Percentiles rank a stretch among this genome's conserved stretches.
Evolutionary conservation across 2,113 vertebrate species (phyloP).

Genomic region (Eurypyga helias): DNA sequence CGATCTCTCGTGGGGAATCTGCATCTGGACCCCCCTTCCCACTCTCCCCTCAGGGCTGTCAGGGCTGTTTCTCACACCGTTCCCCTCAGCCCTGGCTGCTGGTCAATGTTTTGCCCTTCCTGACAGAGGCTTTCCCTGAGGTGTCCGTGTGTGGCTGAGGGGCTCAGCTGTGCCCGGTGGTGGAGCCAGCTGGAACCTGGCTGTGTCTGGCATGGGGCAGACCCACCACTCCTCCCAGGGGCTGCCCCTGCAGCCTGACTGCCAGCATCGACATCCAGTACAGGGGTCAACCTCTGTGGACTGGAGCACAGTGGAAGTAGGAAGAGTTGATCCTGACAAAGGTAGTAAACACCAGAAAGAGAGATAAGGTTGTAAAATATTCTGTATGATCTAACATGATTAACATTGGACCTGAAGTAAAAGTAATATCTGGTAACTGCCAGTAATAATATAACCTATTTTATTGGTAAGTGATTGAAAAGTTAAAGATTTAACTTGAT

Average conservation of each 20-base stretch:
- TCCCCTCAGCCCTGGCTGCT: background rate
- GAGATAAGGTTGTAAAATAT: background rate
- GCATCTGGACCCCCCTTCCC: background rate
- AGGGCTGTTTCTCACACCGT: background rate
- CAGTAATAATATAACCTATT: background rate
- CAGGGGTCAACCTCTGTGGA: too few relatives aligned
- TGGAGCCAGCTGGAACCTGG: too few relatives aligned
- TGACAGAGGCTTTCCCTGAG: background rate
- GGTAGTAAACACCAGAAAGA: background rate
- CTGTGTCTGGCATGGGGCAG: too few relatives aligned
- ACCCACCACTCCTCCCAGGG: fast-evolving
- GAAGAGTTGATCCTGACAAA: background rate
- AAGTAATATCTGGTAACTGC: background rate
- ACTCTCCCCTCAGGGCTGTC: background rate
- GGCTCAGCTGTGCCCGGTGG: background rate
- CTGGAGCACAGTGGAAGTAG: too few relatives aligned
- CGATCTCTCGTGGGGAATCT: too few relatives aligned
- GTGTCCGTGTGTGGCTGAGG: background rate
- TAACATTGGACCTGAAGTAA: background rate
- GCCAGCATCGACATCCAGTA: fast-evolving
- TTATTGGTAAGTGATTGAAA: background rate
- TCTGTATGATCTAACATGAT: background rate
- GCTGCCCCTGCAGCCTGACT: fast-evolving
- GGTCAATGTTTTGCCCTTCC: background rate
- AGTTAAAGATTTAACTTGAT: background rate